phyloP scores from a whole-genome alignment of 2,888 invertebrate genomes.

The Athalia rosae region DNA sequence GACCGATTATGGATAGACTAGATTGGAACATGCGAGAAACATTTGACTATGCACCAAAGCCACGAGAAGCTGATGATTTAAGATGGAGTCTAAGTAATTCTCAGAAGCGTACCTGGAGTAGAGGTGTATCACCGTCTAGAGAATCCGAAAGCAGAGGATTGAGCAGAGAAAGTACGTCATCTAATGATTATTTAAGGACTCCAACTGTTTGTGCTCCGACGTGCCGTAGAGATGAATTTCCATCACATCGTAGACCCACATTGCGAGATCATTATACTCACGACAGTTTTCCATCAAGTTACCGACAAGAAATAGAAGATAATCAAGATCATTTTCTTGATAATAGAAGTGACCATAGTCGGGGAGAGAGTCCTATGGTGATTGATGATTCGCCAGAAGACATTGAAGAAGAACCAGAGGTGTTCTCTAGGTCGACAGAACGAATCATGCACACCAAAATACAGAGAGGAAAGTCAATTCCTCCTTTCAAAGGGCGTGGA shows the following conservation, averaged over 20 bases:
- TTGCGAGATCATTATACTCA: slow-evolving; percentile 56
- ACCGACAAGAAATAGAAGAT: slow-evolving; percentile 54
- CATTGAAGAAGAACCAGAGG: slow-evolving; percentile 54
- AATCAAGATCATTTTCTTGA: slow-evolving; percentile 60
- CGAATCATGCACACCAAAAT: slow-evolving; percentile 57
- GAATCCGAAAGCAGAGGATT: slow-evolving; percentile 56
- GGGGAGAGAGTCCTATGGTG: slow-evolving; percentile 63
- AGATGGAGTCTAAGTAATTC: slow-evolving; percentile 67
- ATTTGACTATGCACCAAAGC: slow-evolving; percentile 60
- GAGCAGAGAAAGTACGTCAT: slow-evolving; percentile 49
- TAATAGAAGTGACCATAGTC: slow-evolving; percentile 60
- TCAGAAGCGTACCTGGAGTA: slow-evolving; percentile 60
- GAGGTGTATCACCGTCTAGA: slow-evolving; percentile 54
- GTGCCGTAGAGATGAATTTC: slow-evolving; percentile 54
- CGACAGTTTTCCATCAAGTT: slow-evolving; percentile 58
- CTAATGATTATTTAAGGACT: slow-evolving; percentile 55
- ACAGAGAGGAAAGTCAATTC: slow-evolving; percentile 30
- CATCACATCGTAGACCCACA: slow-evolving; percentile 52
- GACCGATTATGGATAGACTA: slow-evolving; percentile 66
- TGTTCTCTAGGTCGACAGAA: slow-evolving; percentile 47
- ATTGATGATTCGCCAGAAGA: slow-evolving; percentile 63
- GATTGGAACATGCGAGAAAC: slow-evolving; percentile 68
- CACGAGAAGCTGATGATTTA: slow-evolving; percentile 65
- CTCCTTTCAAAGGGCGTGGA: slow-evolving; percentile 29
- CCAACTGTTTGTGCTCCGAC: slow-evolving; percentile 56